Conservation (phyloP, 2,797 vertebrate genomes). For the Eurystomus glaucurus region DNA sequence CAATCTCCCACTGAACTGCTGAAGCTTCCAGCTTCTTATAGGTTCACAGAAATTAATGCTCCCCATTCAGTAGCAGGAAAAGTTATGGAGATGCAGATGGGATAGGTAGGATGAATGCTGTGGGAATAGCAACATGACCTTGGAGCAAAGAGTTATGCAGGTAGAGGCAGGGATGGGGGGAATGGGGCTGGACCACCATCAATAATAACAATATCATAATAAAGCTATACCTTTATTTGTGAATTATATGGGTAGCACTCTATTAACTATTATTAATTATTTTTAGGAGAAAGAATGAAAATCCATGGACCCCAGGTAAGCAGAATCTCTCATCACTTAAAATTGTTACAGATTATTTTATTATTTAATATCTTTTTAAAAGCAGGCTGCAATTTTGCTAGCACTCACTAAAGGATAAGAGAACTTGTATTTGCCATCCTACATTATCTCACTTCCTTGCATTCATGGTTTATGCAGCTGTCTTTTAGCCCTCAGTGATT, state of each 20-base stretch:
- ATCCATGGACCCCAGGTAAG: conserved; percentile 61
- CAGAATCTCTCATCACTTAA: background rate
- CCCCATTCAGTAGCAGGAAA: background rate
- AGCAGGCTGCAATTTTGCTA: background rate
- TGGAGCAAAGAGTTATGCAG: background rate
- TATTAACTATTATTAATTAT: background rate
- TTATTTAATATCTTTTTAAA: background rate
- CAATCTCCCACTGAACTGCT: background rate
- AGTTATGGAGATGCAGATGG: background rate
- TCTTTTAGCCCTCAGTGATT: background rate
- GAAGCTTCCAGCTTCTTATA: background rate
- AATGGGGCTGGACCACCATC: background rate
- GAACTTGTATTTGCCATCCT: background rate
- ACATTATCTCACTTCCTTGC: background rate
- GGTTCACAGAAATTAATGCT: background rate
- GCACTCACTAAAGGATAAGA: background rate
- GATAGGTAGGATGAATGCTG: background rate
- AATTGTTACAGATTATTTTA: background rate
- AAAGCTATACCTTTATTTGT: background rate
- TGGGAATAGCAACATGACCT: background rate
- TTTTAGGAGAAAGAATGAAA: conserved; percentile 66
- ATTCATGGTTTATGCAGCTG: background rate
- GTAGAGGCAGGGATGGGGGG: background rate
- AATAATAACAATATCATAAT: background rate
- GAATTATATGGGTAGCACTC: background rate